phyloP scores from a whole-genome alignment of 2,888 invertebrate genomes.

The Drosophila paranaensis region DNA sequence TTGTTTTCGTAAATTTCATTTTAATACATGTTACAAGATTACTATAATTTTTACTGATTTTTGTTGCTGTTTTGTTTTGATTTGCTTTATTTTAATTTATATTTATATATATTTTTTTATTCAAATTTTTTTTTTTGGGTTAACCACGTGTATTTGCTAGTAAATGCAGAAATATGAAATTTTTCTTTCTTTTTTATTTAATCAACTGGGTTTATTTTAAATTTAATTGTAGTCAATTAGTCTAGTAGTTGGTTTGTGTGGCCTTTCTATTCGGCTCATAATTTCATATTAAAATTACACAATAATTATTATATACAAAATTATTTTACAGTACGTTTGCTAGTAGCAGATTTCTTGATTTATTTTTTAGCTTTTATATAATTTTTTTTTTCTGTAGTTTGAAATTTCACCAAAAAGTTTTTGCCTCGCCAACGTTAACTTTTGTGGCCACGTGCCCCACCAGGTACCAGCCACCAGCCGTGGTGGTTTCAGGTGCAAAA shows the following conservation, averaged over 20 bases:
- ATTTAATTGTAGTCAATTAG: slow-evolving; percentile 69
- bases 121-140: slow-evolving; percentile 19
- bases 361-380: not conserved
- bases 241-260: slow-evolving; percentile 62
- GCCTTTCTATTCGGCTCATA: slow-evolving; percentile 32
- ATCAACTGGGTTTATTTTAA: slow-evolving; percentile 49
- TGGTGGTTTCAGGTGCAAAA: slow-evolving; percentile 51
- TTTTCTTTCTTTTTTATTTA: slow-evolving; percentile 18
- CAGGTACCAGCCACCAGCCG: slow-evolving; percentile 8
- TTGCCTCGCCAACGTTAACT: slow-evolving; percentile 44
- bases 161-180: slow-evolving; percentile 81
- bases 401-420: slow-evolving; percentile 66
- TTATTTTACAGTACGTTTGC: slow-evolving; percentile 66
- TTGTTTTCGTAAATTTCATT: slow-evolving; percentile 45
- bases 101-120: slow-evolving; percentile 12
- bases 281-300: slow-evolving; percentile 68
- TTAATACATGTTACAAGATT: slow-evolving; percentile 69
- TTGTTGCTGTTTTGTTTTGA: slow-evolving; percentile 12
- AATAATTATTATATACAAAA: slow-evolving; percentile 73
- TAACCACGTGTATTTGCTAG: slow-evolving; percentile 68
- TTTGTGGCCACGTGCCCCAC: slow-evolving; percentile 45
- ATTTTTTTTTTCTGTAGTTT: slow-evolving; percentile 23
- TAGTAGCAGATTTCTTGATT: slow-evolving; percentile 1
- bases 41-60: slow-evolving; percentile 33
- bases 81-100: slow-evolving; percentile 23